These are phyloP conservation scores for Syngnathus acus DNA, from an alignment of 2,797 vertebrate species.

Conservation along the genomic window DNA sequence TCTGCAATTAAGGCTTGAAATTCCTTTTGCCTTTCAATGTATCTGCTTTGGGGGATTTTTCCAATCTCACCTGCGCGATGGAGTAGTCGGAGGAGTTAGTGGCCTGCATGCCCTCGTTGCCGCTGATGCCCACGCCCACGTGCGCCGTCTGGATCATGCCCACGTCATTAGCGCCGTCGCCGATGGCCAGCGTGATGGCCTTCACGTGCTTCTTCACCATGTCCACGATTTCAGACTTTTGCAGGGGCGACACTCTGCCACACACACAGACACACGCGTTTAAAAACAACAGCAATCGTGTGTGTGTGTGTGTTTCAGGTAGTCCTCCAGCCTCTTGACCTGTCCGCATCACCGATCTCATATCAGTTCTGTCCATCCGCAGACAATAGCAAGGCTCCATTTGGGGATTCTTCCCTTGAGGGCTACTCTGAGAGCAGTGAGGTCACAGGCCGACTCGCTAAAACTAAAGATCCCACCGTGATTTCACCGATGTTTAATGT, in stretches of 20 bases:
- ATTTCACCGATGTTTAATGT: too few relatives aligned
- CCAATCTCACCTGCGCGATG: slow-evolving; percentile 84
- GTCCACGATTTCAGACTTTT: slow-evolving; percentile 98
- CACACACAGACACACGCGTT: slow-evolving; percentile 1
- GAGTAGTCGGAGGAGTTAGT: slow-evolving; percentile 97
- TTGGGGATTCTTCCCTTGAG: slow-evolving; percentile 41
- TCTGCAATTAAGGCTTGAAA: slow-evolving; percentile 5
- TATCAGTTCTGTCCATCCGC: slow-evolving; percentile 48
- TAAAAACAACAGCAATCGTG: slow-evolving; percentile 3
- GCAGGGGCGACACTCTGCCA: slow-evolving; percentile 89
- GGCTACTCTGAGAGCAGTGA: neutral
- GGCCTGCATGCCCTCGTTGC: slow-evolving; percentile 98
- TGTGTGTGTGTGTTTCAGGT: slow-evolving; percentile 23
- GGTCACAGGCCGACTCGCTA: neutral
- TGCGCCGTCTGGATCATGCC: slow-evolving; percentile 99
- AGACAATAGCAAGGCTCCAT: slow-evolving; percentile 51
- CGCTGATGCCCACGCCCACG: slow-evolving; percentile 94
- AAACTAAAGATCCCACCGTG: neutral
- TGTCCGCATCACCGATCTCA: slow-evolving; percentile 42
- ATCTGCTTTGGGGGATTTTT: neutral
- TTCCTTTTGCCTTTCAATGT: neutral
- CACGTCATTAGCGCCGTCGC: slow-evolving; percentile 97
- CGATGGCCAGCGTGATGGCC: slow-evolving; percentile 94
- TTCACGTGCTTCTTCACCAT: slow-evolving; percentile 98
- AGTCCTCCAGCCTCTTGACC: slow-evolving; percentile 65